Percentiles rank a stretch among this genome's conserved stretches.
phyloP scores from a whole-genome alignment of 2,113 vertebrate genomes.

The Phoenicopterus ruber region DNA sequence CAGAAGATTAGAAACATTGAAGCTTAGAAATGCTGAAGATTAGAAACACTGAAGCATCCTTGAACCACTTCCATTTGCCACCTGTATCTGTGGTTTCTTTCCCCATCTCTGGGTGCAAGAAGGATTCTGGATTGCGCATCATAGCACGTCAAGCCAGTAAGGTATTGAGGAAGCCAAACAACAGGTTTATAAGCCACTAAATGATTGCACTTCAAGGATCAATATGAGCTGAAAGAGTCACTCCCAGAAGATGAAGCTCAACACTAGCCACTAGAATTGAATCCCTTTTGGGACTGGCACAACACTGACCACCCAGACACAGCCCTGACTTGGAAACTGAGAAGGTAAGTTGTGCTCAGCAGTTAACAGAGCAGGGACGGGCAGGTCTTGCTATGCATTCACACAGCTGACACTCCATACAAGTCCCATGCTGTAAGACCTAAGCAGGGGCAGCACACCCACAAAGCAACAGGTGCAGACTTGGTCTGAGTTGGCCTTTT shows the following conservation, averaged over 20 bases:
- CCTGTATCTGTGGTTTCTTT: neutral
- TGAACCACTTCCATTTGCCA: neutral
- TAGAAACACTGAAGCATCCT: neutral
- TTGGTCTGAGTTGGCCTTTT: neutral
- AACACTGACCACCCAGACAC: neutral
- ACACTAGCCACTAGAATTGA: neutral
- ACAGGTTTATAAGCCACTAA: neutral
- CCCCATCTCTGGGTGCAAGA: neutral
- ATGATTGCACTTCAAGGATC: neutral
- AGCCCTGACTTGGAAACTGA: neutral
- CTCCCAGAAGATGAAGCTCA: neutral
- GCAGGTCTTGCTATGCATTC: neutral
- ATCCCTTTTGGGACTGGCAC: neutral
- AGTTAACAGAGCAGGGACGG: neutral
- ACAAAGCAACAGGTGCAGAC: neutral
- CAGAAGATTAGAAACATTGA: neutral
- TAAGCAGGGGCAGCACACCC: neutral
- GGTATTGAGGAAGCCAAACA: neutral
- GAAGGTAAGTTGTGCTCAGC: neutral
- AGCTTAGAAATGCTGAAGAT: neutral
- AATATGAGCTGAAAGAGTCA: neutral
- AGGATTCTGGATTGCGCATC: neutral
- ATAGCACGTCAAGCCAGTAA: neutral
- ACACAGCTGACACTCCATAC: neutral
- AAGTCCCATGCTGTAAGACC: neutral